phyloP scores from a whole-genome alignment of 2,113 vertebrate species.

The Sprattus sprattus region DNA sequence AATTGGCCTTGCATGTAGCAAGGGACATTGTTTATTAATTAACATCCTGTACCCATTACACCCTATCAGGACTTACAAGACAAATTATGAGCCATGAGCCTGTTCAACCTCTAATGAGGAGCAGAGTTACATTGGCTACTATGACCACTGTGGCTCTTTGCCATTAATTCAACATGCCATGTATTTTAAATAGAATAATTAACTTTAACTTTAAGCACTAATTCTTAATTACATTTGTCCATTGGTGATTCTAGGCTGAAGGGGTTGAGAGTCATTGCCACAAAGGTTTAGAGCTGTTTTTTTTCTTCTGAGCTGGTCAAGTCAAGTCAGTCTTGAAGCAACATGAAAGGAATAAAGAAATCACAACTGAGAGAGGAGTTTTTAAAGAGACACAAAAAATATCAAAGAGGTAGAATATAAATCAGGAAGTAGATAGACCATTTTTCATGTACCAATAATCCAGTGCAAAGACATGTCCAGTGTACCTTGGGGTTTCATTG shows the following conservation, averaged over 20 bases:
- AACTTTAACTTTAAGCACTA: neutral
- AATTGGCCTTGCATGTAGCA: slow-evolving; percentile 62
- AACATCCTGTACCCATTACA: slow-evolving; percentile 62
- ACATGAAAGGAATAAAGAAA: neutral
- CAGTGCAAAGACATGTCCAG: neutral
- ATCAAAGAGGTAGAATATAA: neutral
- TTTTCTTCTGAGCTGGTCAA: neutral
- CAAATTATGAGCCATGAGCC: slow-evolving; percentile 59
- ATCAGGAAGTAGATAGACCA: neutral
- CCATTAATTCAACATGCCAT: slow-evolving; percentile 5
- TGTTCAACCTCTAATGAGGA: slow-evolving; percentile 52
- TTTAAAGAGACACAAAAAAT: neutral
- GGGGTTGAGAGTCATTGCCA: slow-evolving; percentile 19
- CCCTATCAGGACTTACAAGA: slow-evolving; percentile 57
- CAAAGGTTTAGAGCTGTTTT: neutral
- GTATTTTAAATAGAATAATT: neutral
- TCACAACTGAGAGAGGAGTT: neutral
- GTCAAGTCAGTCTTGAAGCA: neutral
- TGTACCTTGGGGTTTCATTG: neutral
- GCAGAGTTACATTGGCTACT: neutral
- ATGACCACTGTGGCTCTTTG: neutral
- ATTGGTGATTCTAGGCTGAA: slow-evolving; percentile 14
- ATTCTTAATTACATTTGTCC: slow-evolving; percentile 15
- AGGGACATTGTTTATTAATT: slow-evolving; percentile 66
- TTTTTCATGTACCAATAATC: neutral